These are phyloP conservation scores for Scotopteryx bipunctaria DNA, from an alignment of 2,888 invertebrate species.

Conservation along the genomic window DNA sequence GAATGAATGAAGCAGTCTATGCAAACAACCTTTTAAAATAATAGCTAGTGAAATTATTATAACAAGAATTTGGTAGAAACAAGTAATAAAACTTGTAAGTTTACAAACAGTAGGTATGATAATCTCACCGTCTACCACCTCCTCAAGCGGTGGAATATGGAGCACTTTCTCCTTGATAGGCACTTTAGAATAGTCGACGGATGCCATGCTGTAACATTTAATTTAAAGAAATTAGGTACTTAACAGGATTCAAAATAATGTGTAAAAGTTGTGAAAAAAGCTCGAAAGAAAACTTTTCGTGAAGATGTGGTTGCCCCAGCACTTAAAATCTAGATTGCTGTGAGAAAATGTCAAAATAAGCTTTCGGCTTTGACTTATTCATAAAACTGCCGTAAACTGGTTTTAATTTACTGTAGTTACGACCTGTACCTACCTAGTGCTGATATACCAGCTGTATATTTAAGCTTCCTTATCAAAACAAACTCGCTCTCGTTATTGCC, in stretches of 20 bases:
- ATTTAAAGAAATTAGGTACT: too few relatives aligned
- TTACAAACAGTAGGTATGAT: background rate
- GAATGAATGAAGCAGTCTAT: slow-evolving; percentile 42
- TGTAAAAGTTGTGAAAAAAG: too few relatives aligned
- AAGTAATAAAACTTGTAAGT: background rate
- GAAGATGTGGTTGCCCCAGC: too few relatives aligned
- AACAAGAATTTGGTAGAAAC: background rate
- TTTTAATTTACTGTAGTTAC: too few relatives aligned
- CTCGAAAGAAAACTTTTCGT: too few relatives aligned
- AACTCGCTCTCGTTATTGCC: slow-evolving; percentile 8
- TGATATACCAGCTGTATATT: slow-evolving; percentile 10
- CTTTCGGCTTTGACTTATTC: too few relatives aligned
- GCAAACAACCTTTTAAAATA: background rate
- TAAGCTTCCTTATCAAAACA: background rate
- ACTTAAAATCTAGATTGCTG: too few relatives aligned
- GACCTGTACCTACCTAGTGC: too few relatives aligned
- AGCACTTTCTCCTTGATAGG: slow-evolving; percentile 83
- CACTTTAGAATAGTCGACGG: slow-evolving; percentile 65
- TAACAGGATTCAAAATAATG: too few relatives aligned
- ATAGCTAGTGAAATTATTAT: background rate
- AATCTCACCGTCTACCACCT: slow-evolving; percentile 85
- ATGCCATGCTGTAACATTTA: slow-evolving; percentile 70
- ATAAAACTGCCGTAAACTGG: too few relatives aligned
- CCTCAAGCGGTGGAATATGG: slow-evolving; percentile 84
- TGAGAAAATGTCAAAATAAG: too few relatives aligned